Percentiles rank a stretch among this genome's conserved stretches.
phyloP scores from a whole-genome alignment of 2,888 invertebrate species.

The Ochropacha duplaris region DNA sequence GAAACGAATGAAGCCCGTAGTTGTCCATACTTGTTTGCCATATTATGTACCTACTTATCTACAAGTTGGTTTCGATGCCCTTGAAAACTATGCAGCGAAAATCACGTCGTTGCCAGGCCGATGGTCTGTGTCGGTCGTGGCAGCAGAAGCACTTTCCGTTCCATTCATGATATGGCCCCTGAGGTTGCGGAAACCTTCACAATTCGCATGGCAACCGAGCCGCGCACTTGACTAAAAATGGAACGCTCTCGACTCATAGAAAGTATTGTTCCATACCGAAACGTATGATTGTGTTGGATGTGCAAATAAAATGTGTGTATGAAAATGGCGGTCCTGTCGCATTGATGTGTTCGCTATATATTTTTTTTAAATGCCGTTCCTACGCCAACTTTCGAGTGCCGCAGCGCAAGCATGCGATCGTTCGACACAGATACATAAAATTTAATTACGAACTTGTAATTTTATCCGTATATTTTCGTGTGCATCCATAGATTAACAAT shows the following conservation, averaged over 20 bases:
- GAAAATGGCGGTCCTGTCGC: constrained; percentile 48
- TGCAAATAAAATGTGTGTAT: constrained; percentile 32
- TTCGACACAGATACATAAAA: constrained; percentile 35
- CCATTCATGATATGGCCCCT: constrained; percentile 47
- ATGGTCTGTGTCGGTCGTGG: constrained; percentile 47
- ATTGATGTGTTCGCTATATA: constrained; percentile 3
- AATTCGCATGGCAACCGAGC: constrained; percentile 64
- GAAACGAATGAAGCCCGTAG: constrained; percentile 42
- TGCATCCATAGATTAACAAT: constrained; percentile 14
- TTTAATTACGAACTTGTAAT: constrained; percentile 23
- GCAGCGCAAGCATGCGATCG: constrained; percentile 29
- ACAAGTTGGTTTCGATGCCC: constrained; percentile 67
- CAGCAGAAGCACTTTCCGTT: constrained; percentile 51
- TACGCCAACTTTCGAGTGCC: constrained; percentile 33
- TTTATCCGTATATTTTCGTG: constrained; percentile 18
- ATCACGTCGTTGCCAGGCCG: constrained; percentile 60
- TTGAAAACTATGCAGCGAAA: constrained; percentile 83
- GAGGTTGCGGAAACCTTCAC: constrained; percentile 35
- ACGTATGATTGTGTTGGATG: constrained; percentile 35
- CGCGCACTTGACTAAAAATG: constrained; percentile 70
- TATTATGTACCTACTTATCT: constrained; percentile 33
- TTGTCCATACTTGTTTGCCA: constrained; percentile 46
- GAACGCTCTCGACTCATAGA: constrained; percentile 70
- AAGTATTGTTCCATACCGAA: constrained; percentile 68
- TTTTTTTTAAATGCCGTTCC: constrained; percentile 1